phyloP scores from a whole-genome alignment of 2,113 vertebrate genomes.

The Echinops telfairi region DNA sequence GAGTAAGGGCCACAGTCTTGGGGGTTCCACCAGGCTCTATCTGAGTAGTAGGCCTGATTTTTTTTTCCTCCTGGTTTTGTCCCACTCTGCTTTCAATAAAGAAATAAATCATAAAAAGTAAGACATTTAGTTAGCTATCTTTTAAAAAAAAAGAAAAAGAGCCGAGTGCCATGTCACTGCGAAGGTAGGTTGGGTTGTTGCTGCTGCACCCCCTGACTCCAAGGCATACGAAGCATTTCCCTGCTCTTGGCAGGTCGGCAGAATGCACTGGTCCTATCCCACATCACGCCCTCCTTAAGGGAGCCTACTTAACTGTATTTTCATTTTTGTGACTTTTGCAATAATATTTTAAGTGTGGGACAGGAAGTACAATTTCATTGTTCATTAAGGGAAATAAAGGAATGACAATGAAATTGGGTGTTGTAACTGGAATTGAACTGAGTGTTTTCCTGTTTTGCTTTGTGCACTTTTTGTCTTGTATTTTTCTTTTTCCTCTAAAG shows the following conservation, averaged over 20 bases:
- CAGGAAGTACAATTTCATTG: not conserved
- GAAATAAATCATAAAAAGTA: not conserved
- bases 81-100: not conserved
- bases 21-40: too few relatives aligned
- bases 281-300: not conserved
- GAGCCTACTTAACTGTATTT: not conserved
- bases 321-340: not conserved
- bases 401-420: not conserved
- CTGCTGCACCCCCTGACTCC: conserved; percentile 15
- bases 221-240: not conserved
- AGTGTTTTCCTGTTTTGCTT: not conserved
- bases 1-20: too few relatives aligned
- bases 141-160: not conserved
- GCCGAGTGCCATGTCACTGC: not conserved
- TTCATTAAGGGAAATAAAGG: not conserved
- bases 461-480: not conserved
- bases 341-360: not conserved
- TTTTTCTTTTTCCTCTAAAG: not conserved
- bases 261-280: not conserved
- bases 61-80: too few relatives aligned
- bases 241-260: not conserved
- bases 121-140: not conserved
- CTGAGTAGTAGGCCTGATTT: too few relatives aligned
- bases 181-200: not conserved
- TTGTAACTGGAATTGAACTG: not conserved